Evolutionary conservation across 2,113 vertebrate genomes (phyloP).

Genomic region (Xiphorhynchus elegans): DNA sequence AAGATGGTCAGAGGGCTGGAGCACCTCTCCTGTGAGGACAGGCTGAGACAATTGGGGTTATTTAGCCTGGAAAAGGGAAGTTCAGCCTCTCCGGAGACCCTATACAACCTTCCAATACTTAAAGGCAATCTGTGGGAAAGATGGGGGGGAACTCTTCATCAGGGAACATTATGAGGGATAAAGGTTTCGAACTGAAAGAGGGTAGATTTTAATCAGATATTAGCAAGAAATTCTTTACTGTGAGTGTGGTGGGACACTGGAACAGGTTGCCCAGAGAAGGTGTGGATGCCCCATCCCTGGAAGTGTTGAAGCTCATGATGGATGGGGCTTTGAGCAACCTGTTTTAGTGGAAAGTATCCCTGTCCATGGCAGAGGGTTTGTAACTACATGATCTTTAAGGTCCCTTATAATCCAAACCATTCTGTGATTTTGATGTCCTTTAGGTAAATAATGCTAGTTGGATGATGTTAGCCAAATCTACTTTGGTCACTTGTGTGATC

Average conservation of each 20-base stretch:
- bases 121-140: not conserved
- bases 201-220: not conserved
- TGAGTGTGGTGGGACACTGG: not conserved
- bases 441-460: not conserved
- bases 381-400: not conserved
- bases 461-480: not conserved
- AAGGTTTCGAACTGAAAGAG: not conserved
- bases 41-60: not conserved
- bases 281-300: not conserved
- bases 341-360: not conserved
- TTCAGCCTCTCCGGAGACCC: not conserved
- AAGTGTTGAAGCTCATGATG: not conserved
- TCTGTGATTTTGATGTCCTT: not conserved
- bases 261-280: not conserved
- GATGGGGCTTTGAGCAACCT: not conserved
- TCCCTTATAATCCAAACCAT: not conserved
- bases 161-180: not conserved
- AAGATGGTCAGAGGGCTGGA: not conserved
- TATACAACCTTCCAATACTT: not conserved
- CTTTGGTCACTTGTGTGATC: not conserved
- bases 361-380: not conserved
- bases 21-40: not conserved
- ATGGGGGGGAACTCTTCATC: not conserved
- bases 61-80: not conserved
- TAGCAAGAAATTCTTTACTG: not conserved